A percentile compares a stretch with the other conserved stretches of the same genome.
phyloP scores from a whole-genome alignment of 2,888 invertebrate species.

The Tipula helvola region DNA sequence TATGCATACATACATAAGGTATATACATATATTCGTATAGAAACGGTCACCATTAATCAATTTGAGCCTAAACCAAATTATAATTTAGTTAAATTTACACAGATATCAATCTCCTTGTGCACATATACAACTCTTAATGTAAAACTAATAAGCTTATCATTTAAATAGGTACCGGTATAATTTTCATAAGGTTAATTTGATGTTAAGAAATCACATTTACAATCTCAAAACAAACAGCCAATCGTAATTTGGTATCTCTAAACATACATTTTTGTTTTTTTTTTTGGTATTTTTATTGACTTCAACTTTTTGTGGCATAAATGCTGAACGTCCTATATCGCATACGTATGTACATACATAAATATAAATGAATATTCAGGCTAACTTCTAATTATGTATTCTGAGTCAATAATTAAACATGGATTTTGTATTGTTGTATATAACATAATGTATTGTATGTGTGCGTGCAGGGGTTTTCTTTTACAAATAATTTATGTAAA shows the following conservation, averaged over 20 bases:
- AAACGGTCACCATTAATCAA: neutral
- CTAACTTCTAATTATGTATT: neutral
- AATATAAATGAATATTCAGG: neutral
- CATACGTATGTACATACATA: neutral
- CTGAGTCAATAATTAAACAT: neutral
- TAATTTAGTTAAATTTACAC: too few relatives aligned
- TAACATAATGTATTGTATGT: neutral
- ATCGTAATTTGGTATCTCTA: neutral
- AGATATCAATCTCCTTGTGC: neutral
- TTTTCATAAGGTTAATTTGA: neutral
- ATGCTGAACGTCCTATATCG: neutral
- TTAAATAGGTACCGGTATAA: neutral
- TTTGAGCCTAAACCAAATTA: neutral
- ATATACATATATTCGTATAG: too few relatives aligned
- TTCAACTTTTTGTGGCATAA: neutral
- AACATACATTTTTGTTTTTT: neutral
- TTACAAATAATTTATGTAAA: neutral
- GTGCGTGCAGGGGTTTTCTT: neutral
- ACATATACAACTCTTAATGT: neutral
- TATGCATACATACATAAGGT: too few relatives aligned
- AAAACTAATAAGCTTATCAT: neutral
- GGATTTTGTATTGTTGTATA: neutral
- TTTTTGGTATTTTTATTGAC: neutral
- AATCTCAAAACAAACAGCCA: neutral
- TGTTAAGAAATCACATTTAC: neutral